These are phyloP conservation scores for Allobates femoralis DNA, from an alignment of 2,797 vertebrate species.

Conservation along the genomic window DNA sequence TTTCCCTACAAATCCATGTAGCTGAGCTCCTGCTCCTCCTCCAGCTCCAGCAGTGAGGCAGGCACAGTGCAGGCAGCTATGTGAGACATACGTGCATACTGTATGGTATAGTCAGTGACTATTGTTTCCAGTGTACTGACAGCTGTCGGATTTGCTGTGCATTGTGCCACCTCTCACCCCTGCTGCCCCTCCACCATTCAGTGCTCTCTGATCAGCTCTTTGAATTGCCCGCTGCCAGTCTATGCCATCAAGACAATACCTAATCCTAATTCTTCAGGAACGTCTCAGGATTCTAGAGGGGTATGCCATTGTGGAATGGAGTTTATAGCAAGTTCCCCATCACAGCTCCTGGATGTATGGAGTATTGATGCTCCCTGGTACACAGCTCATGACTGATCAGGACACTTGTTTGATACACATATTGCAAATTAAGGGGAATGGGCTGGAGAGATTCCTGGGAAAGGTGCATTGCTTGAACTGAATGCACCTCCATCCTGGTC, in stretches of 20 bases:
- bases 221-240: slow-evolving; percentile 34
- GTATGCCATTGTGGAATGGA: slow-evolving; percentile 60
- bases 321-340: slow-evolving; percentile 48
- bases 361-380: slow-evolving; percentile 45
- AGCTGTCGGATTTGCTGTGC: background rate
- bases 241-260: slow-evolving; percentile 30
- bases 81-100: background rate
- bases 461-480: slow-evolving; percentile 50
- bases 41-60: background rate
- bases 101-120: background rate
- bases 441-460: slow-evolving; percentile 34
- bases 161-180: background rate
- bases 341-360: slow-evolving; percentile 31
- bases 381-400: slow-evolving; percentile 53
- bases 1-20: slow-evolving; percentile 5
- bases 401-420: slow-evolving; percentile 33
- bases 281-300: slow-evolving; percentile 15
- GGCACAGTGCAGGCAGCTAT: slow-evolving; percentile 27
- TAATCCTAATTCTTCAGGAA: background rate
- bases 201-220: slow-evolving; percentile 18
- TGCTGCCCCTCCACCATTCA: background rate
- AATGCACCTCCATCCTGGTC: slow-evolving; percentile 35
- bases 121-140: slow-evolving; percentile 16
- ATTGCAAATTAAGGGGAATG: slow-evolving; percentile 42
- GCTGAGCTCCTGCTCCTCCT: slow-evolving; percentile 42